Conservation (phyloP, 2,888 invertebrate species). For the Ichneumon xanthorius region DNA sequence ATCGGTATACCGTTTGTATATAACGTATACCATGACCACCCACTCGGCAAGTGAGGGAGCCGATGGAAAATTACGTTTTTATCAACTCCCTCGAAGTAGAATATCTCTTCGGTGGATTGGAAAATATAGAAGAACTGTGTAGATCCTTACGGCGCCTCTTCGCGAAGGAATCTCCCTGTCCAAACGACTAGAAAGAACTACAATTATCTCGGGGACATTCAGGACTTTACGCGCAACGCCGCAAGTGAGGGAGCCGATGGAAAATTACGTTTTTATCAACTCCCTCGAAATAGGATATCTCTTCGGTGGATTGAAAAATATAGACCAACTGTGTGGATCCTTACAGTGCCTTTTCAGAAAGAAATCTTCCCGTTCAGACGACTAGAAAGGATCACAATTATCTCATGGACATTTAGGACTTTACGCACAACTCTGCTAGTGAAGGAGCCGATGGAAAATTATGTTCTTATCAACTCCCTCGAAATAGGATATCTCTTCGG, state of each 20-base stretch:
- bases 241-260: neutral
- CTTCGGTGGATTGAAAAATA: neutral
- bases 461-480: conserved; percentile 34
- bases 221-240: neutral
- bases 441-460: conserved; percentile 2
- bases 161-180: neutral
- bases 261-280: conserved; percentile 28
- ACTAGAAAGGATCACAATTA: conserved; percentile 9
- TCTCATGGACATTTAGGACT: conserved; percentile 16
- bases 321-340: neutral
- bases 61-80: conserved; percentile 33
- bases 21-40: conserved; percentile 18
- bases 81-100: conserved; percentile 33
- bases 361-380: neutral
- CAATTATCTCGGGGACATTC: conserved; percentile 16
- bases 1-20: conserved; percentile 21
- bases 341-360: neutral
- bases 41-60: conserved; percentile 16
- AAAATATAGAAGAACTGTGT: neutral
- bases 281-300: conserved; percentile 12
- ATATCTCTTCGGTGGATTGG: neutral
- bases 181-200: conserved; percentile 11
- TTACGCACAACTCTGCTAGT: conserved; percentile 4
- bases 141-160: neutral
- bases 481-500: conserved; percentile 12